Conservation (phyloP, 1,140 invertebrate species). For the Drosophila sp. region DNA sequence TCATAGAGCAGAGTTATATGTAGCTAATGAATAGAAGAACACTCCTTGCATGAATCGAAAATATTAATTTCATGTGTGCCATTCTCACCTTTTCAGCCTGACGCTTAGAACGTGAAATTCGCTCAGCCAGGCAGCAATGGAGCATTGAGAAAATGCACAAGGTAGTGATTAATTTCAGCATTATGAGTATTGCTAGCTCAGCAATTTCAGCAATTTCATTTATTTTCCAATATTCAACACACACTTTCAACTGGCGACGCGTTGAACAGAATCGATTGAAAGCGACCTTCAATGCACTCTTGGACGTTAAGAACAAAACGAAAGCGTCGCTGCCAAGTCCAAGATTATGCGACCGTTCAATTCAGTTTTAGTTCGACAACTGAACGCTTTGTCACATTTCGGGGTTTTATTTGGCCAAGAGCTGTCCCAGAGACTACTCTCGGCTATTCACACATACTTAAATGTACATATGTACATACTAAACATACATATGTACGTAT, state of each 20-base stretch:
- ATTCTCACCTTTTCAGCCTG: constrained; percentile 53
- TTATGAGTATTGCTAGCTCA: constrained; percentile 10
- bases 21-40: constrained; percentile 41
- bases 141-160: constrained; percentile 42
- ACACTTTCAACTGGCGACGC: constrained; percentile 1
- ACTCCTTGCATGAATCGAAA: not conserved
- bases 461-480: constrained; percentile 4
- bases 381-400: constrained; percentile 68
- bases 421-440: constrained; percentile 2
- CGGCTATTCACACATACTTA: constrained; percentile 26
- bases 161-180: constrained; percentile 42
- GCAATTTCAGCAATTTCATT: not conserved
- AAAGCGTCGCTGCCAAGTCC: constrained; percentile 47
- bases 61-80: not conserved
- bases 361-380: constrained; percentile 68
- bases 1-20: constrained; percentile 90
- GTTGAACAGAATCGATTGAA: constrained; percentile 51
- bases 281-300: constrained; percentile 56
- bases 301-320: constrained; percentile 29
- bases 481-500: not conserved
- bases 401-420: constrained; percentile 54
- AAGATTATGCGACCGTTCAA: constrained; percentile 59
- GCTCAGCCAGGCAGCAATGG: constrained; percentile 26
- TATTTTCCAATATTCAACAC: constrained; percentile 4
- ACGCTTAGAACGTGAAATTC: constrained; percentile 41